A percentile compares a stretch with the other conserved stretches of the same genome.
Conservation (phyloP, 2,113 vertebrate genomes). For the Percopsis transmontana region DNA sequence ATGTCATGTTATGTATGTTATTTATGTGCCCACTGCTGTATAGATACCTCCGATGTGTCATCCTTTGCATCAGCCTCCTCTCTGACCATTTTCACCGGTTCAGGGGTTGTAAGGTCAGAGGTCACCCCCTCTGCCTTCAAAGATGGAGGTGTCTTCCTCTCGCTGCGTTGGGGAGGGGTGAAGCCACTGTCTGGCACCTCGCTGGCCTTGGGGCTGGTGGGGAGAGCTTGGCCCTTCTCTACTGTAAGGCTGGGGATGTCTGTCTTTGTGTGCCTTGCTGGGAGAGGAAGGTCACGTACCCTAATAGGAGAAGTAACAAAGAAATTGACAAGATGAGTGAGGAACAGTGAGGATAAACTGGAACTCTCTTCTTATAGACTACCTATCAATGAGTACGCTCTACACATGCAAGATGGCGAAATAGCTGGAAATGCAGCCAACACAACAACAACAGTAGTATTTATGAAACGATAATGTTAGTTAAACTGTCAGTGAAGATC, state of each 20-base stretch:
- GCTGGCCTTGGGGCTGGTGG: not conserved
- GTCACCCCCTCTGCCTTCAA: slow-evolving; percentile 50
- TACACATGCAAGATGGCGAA: too few relatives aligned
- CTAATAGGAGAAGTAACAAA: slow-evolving; percentile 17
- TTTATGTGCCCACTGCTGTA: not conserved
- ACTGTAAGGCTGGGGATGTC: not conserved
- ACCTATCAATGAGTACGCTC: not conserved
- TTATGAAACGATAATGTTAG: too few relatives aligned
- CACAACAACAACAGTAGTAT: too few relatives aligned
- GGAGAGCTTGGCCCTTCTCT: not conserved
- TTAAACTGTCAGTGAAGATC: not conserved
- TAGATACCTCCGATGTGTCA: slow-evolving; percentile 1
- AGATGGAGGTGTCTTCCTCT: slow-evolving; percentile 61
- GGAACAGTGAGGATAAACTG: not conserved
- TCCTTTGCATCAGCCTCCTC: slow-evolving; percentile 59
- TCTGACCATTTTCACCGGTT: slow-evolving; percentile 13
- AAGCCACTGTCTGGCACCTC: not conserved
- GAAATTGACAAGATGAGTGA: not conserved
- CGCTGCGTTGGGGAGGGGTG: slow-evolving; percentile 26
- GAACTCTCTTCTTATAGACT: not conserved
- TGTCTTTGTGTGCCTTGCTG: not conserved
- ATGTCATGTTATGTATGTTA: not conserved
- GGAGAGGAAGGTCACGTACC: slow-evolving; percentile 19
- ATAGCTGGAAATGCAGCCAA: too few relatives aligned
- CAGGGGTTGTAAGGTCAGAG: slow-evolving; percentile 15